Evolutionary conservation across 2,888 invertebrate species (phyloP).

Genomic region (Acanthococcus lagerstroemiae): DNA sequence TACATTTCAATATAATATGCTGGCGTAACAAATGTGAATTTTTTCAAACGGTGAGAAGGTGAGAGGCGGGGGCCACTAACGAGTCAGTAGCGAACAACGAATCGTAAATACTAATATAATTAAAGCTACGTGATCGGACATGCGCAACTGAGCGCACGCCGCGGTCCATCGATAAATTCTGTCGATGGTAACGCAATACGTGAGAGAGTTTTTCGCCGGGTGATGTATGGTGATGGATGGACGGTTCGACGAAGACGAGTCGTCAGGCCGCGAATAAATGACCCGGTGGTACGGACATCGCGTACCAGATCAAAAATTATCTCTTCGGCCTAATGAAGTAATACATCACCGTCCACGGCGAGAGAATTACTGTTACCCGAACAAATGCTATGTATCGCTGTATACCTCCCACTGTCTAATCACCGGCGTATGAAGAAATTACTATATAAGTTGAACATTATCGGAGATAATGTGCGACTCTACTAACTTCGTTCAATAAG

Average conservation of each 20-base stretch:
- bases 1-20: too few relatives aligned
- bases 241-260: not conserved
- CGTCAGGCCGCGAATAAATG: conserved; percentile 22
- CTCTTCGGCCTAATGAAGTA: conserved; percentile 22
- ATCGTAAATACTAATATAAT: conserved; percentile 25
- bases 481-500: conserved; percentile 25
- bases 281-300: conserved; percentile 14
- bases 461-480: conserved; percentile 25
- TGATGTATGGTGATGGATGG: conserved; percentile 27
- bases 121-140: conserved; percentile 18
- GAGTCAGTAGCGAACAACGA: conserved; percentile 15
- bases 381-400: too few relatives aligned
- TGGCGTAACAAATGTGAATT: not conserved
- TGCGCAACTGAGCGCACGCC: conserved; percentile 20
- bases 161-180: conserved; percentile 19
- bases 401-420: conserved; percentile 25
- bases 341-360: conserved; percentile 12
- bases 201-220: conserved; percentile 12
- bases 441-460: conserved; percentile 22
- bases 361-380: conserved; percentile 9
- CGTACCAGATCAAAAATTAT: conserved; percentile 27
- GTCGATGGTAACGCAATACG: conserved; percentile 8
- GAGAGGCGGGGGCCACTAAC: not conserved
- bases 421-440: conserved; percentile 29
- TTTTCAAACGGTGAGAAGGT: not conserved